phyloP scores from a whole-genome alignment of 2,888 invertebrate genomes.

The Tigriopus californicus region DNA sequence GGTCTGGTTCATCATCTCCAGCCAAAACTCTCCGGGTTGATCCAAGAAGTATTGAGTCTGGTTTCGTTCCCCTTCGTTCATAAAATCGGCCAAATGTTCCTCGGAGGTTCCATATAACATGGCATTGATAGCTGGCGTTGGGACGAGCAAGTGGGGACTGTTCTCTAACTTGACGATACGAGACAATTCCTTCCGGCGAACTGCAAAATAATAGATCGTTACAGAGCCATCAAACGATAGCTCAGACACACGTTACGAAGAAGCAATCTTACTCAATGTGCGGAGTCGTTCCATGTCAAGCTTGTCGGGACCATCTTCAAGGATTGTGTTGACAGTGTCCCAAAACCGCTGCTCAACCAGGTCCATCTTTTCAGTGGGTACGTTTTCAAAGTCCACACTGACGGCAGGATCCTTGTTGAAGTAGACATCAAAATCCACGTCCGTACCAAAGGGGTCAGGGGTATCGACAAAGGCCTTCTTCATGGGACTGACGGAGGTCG shows the following conservation, averaged over 20 bases:
- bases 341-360: constrained; percentile 40
- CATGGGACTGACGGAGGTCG: constrained; percentile 66
- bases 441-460: constrained; percentile 51
- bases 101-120: not conserved
- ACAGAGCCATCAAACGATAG: not conserved
- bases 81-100: not conserved
- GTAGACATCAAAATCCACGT: constrained; percentile 27
- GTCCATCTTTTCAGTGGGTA: constrained; percentile 45
- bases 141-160: constrained; percentile 1
- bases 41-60: not conserved
- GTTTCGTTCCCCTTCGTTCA: not conserved
- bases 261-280: constrained; percentile 32
- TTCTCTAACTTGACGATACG: not conserved
- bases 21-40: not conserved
- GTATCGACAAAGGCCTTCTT: constrained; percentile 63
- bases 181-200: not conserved
- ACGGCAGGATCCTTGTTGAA: constrained; percentile 53
- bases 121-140: not conserved
- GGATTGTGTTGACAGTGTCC: constrained; percentile 29
- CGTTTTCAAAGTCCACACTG: constrained; percentile 51
- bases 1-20: not conserved
- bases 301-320: constrained; percentile 27
- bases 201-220: not conserved
- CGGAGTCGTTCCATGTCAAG: constrained; percentile 57
- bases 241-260: not conserved